Conservation (phyloP, 2,113 vertebrate genomes). For the Symphodus melops region DNA sequence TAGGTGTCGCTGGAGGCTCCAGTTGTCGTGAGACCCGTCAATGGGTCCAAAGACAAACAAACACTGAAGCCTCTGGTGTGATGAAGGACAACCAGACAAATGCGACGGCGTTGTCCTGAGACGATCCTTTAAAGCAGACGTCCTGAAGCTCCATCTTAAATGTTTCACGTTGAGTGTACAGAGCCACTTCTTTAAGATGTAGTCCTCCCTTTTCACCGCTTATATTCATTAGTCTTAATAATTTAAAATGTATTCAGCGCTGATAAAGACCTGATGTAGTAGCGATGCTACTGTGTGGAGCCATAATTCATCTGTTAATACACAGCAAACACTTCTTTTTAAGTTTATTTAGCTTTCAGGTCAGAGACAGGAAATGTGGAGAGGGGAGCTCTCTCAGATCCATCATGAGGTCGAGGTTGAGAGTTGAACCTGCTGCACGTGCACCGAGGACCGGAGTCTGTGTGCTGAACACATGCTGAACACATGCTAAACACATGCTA, state of each 20-base stretch:
- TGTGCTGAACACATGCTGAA: no score
- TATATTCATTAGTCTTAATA: background rate
- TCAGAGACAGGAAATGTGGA: no score
- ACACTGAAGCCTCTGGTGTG: slow-evolving; percentile 8
- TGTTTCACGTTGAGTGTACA: background rate
- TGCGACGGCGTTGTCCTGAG: background rate
- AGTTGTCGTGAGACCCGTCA: slow-evolving; percentile 43
- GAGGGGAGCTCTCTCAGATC: no score
- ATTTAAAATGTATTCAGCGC: background rate
- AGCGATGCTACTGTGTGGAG: no score
- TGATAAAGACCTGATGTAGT: background rate
- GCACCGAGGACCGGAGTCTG: no score
- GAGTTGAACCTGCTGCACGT: no score
- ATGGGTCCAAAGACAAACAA: slow-evolving; percentile 30
- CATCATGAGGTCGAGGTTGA: no score
- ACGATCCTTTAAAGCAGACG: no score
- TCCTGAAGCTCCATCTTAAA: no score
- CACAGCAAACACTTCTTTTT: background rate
- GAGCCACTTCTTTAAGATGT: background rate
- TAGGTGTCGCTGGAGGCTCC: slow-evolving; percentile 15
- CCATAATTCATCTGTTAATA: no score
- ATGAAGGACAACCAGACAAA: background rate
- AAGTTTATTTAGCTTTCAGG: no score
- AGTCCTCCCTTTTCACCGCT: background rate
- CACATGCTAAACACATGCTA: no score